phyloP scores from a whole-genome alignment of 2,113 vertebrate genomes.

The Cyrtonyx montezumae region DNA sequence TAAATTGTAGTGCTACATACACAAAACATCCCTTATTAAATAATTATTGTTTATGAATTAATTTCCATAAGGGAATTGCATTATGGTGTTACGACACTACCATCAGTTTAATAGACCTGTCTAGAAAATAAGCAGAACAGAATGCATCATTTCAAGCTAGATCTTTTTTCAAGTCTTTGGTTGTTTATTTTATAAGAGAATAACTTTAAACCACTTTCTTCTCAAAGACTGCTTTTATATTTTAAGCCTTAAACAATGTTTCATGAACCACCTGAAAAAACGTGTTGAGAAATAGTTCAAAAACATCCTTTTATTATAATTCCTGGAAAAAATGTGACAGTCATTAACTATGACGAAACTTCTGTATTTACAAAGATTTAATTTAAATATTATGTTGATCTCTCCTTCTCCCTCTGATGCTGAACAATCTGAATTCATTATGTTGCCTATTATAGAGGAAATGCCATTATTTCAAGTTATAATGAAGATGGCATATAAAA shows the following conservation, averaged over 20 bases:
- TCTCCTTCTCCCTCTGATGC: neutral
- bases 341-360: neutral
- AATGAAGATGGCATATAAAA: neutral
- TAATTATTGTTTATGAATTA: slow-evolving; percentile 23
- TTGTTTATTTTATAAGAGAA: slow-evolving; percentile 12
- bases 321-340: slow-evolving; percentile 28
- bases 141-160: neutral
- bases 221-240: neutral
- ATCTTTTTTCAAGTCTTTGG: neutral
- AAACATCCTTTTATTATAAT: slow-evolving; percentile 29
- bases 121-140: neutral
- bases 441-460: neutral
- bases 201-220: neutral
- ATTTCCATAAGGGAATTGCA: neutral
- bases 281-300: neutral
- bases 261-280: neutral
- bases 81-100: neutral
- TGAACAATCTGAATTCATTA: neutral
- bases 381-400: neutral
- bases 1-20: neutral
- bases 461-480: neutral
- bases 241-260: slow-evolving; percentile 28
- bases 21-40: neutral
- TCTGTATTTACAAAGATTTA: neutral
- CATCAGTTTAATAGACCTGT: neutral